These are phyloP conservation scores for Phymanthus crucifer DNA, from an alignment of 92 coral and sea anemone species.

Conservation along the genomic window DNA sequence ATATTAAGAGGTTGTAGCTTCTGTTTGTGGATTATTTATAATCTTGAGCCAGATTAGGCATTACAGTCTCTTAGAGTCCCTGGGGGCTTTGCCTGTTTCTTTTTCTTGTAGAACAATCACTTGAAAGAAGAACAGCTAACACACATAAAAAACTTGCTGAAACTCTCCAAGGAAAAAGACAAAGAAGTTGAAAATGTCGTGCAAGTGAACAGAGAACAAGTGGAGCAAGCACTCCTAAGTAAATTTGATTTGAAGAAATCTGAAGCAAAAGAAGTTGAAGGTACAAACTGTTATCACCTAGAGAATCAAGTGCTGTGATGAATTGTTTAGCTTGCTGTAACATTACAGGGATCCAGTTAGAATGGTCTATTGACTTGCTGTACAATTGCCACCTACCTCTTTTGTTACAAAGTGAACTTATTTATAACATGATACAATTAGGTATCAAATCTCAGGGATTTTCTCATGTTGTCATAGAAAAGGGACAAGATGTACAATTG, in stretches of 20 bases:
- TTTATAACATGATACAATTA: too few species aligned
- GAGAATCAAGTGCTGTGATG: too few species aligned
- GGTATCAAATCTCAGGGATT: too few species aligned
- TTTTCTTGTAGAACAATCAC: conserved; percentile 65
- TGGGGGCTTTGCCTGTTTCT: too few species aligned
- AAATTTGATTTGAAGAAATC: conserved; percentile 75
- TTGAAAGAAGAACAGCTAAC: conserved; percentile 86
- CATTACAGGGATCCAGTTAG: too few species aligned
- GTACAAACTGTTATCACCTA: conserved; percentile 16
- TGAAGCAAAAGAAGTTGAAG: conserved; percentile 68
- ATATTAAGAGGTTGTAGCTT: too few species aligned
- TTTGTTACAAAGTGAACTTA: too few species aligned
- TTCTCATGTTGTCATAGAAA: conserved; percentile 32
- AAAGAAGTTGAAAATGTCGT: conserved; percentile 89
- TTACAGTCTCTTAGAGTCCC: not conserved
- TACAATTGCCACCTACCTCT: too few species aligned
- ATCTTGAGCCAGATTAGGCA: too few species aligned
- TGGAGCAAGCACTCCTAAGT: conserved; percentile 70
- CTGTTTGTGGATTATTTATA: too few species aligned
- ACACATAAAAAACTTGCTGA: conserved; percentile 89
- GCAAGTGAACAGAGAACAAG: conserved; percentile 89
- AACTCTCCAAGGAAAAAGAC: conserved; percentile 93
- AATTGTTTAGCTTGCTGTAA: too few species aligned
- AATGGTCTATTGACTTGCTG: too few species aligned
- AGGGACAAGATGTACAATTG: conserved; percentile 54